Evolutionary conservation across 2,888 invertebrate genomes (phyloP).

Genomic region (Sphaeridia pumilis): DNA sequence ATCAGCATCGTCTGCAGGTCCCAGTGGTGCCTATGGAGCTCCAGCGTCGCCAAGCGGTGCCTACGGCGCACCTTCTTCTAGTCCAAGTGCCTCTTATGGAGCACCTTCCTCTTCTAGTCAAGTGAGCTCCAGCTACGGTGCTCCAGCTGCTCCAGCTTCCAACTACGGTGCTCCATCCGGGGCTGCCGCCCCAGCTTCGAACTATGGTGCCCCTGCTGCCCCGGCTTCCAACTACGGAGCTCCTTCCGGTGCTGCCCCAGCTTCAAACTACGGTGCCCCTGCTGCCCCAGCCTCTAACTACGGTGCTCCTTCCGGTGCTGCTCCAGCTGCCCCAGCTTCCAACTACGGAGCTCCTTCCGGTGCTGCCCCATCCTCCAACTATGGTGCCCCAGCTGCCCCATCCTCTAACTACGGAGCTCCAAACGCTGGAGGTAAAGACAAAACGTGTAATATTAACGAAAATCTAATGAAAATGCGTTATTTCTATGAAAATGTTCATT

Average conservation of each 20-base stretch:
- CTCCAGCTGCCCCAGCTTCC: neutral
- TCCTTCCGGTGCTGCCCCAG: constrained; percentile 1
- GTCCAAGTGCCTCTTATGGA: constrained; percentile 4
- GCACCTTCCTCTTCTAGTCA: neutral
- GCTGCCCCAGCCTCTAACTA: constrained; percentile 7
- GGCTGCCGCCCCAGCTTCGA: neutral
- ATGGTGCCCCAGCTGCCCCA: constrained; percentile 14
- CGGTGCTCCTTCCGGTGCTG: constrained; percentile 3
- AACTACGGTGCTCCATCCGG: neutral
- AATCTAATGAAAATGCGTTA: too few species aligned
- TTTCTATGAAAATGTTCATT: neutral
- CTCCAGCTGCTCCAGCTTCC: constrained; percentile 1
- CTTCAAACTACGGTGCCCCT: constrained; percentile 8
- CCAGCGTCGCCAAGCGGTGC: constrained; percentile 4
- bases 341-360: constrained; percentile 5
- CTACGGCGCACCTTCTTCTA: neutral
- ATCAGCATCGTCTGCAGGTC: neutral
- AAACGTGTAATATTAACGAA: too few species aligned
- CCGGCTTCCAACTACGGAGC: constrained; percentile 6
- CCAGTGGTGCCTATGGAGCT: constrained; percentile 13
- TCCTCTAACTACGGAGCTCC: constrained; percentile 12
- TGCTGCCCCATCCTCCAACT: constrained; percentile 9
- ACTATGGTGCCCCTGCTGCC: neutral
- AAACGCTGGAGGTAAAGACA: neutral
- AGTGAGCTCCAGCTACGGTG: neutral